phyloP scores from a whole-genome alignment of 2,888 invertebrate genomes.

The Ctenicera cuprea region DNA sequence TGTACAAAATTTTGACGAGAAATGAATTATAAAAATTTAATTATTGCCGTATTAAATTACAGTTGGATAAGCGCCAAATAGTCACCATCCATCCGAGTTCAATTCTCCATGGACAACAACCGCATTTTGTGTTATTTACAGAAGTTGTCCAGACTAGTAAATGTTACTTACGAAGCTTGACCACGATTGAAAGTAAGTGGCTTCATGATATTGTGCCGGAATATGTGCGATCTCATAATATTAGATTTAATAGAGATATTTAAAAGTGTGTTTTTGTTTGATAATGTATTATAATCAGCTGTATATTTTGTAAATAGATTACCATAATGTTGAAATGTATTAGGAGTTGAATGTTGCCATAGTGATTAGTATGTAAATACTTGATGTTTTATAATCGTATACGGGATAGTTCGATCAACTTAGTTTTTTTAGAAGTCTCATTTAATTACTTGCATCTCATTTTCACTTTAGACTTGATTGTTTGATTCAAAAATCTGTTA shows the following conservation, averaged over 20 bases:
- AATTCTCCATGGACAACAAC: slow-evolving; percentile 82
- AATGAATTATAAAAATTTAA: too few relatives aligned
- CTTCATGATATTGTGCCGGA: slow-evolving; percentile 78
- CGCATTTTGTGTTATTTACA: slow-evolving; percentile 85
- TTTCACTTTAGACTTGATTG: too few relatives aligned
- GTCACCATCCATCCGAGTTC: slow-evolving; percentile 92
- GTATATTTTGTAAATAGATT: slow-evolving; percentile 16
- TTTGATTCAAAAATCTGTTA: too few relatives aligned
- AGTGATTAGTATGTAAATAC: too few relatives aligned
- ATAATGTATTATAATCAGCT: neutral
- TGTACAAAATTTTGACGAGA: too few relatives aligned
- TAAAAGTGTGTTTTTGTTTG: neutral
- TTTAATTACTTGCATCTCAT: too few relatives aligned
- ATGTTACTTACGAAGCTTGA: slow-evolving; percentile 86
- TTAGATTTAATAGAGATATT: slow-evolving; percentile 29
- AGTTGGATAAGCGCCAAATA: slow-evolving; percentile 79
- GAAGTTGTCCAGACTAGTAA: slow-evolving; percentile 92
- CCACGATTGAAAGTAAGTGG: slow-evolving; percentile 89
- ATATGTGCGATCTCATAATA: slow-evolving; percentile 59
- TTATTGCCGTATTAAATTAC: too few relatives aligned
- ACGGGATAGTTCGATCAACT: too few relatives aligned
- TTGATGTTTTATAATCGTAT: too few relatives aligned
- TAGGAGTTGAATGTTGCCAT: neutral
- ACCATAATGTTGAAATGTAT: neutral
- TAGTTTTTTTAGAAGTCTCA: too few relatives aligned